Conservation (phyloP, 2,113 vertebrate genomes). For the Rafetus swinhoei region DNA sequence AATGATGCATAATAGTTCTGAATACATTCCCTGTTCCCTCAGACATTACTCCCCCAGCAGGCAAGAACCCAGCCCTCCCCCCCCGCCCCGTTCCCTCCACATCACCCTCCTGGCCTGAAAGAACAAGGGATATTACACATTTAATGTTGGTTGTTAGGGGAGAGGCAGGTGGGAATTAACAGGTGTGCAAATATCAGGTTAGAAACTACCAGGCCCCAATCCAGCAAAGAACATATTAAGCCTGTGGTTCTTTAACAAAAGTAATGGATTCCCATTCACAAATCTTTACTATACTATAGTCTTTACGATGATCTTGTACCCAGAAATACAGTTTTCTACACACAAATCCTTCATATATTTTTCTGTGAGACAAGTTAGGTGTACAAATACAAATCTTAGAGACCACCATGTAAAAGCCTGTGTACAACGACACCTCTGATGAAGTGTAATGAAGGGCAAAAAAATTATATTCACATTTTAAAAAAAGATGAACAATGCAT, state of each 20-base stretch:
- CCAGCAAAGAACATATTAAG: conserved; percentile 20
- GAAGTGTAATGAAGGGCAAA: neutral
- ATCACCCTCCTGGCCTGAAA: neutral
- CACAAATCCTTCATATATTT: conserved; percentile 26
- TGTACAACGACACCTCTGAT: neutral
- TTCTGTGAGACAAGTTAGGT: neutral
- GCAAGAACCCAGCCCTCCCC: neutral
- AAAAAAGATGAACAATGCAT: neutral
- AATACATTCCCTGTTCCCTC: neutral
- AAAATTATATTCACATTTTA: neutral
- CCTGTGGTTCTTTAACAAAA: neutral
- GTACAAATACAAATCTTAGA: neutral
- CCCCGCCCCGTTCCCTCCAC: accelerated
- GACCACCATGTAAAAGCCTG: neutral
- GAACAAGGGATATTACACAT: neutral
- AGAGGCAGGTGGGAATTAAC: conserved; percentile 29
- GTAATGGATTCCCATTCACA: conserved; percentile 11
- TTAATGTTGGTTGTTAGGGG: conserved; percentile 31
- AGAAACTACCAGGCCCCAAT: neutral
- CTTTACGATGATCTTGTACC: neutral
- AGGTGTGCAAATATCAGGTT: conserved; percentile 10
- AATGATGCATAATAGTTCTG: neutral
- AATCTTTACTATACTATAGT: conserved; percentile 15
- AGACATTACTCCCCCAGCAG: neutral
- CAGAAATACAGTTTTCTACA: neutral